Evolutionary conservation across 2,113 vertebrate species (phyloP), one percentile per base, ranked within the genome.

Genomic region (Gavialis gangeticus): DNA sequence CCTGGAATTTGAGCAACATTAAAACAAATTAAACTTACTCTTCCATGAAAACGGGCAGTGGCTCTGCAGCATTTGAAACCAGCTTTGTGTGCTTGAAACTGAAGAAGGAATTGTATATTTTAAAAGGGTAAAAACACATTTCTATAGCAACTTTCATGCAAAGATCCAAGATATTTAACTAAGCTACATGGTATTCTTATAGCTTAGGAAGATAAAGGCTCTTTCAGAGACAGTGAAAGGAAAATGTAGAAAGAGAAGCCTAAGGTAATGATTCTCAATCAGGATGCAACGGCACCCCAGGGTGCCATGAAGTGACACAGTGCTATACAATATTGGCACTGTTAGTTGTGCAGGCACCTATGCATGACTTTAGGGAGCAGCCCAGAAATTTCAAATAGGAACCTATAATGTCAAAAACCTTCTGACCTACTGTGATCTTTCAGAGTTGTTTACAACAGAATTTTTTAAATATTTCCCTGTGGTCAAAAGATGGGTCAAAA

Each of bases 21-120:
- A 87, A 88, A 93, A 75, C 18, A 90, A 60, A 54, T 64, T 56
- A 30, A 22, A 64, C 46, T 92, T 30, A 24, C 96, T 56, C 24
- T 30, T 58, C 34, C 24, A 22, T 89, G 87, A 73, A 91, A 94
- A 27, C 58, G 22, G 10, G n/a, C 27, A 81, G 63, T 69, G 76
- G 46, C 80, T 89, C 89, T 93, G 77, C 55, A 91, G 69, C n/a
- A 2, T 87, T 57, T 67, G 82, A 69, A n/a, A 0, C 0, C 75
- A 66, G 85, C 25, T 64, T 81, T 77, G 27, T 75, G 25, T 73
- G 34, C 84, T 93, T 91, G 90, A 92, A 77, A 34, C 85, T 84
- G 58, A 69, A 85, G n/a, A 82, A 96, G 69, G 80, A 91, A 88
- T 12, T 82, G 6, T 79, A 73, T 84, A 62, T 94, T 95, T 82